Evolutionary conservation across 2,797 vertebrate genomes (phyloP), one percentile per base, ranked within the genome.

Genomic region (Rhyacichthys aspro): DNA sequence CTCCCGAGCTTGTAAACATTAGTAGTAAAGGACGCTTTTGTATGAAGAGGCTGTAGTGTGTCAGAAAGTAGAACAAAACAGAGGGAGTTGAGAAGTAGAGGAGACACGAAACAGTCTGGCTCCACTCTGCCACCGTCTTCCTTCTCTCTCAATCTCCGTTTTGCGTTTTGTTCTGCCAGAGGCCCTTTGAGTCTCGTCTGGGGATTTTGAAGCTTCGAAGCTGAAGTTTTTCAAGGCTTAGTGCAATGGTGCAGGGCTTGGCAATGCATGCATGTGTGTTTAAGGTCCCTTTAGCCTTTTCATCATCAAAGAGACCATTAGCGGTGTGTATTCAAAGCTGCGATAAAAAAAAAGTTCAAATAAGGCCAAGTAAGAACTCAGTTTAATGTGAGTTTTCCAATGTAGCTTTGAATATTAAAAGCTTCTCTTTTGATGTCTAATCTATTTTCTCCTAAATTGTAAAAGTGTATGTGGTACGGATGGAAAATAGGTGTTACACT

Each of bases 101-200:
- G 59, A 83, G 63, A 81, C 8, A 58, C 67, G 70, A 70, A 58
- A 76, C 59, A 73, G 68, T 67, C 65, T 66, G 47, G 48, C 58
- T 57, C 39, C 34, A 64, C 23, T 28, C 23, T 28, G 23, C 23
- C 23, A 28, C 54, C 9, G 63, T 65, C 50, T 71, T 70, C 63
- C 10, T 38, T 16, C 63, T 54, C 50, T 65, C 74, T 72, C 17
- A 15, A 50, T 71, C 72, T 70, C 38, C 43, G 41, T 38, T 58
- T 19, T 56, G 18, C 70, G 62, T 76, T 72, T 72, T 61, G 58
- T 79, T 72, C 61, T 79, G 75, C 68, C 74, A 79, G 69, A 59
- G 63, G 70, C 75, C 74, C 50, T 61, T 57, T 32, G 17, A 61
- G 60, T 60, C 23, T 79, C 71, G 63, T 74, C 41, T 8, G 1